Evolutionary conservation across 2,888 invertebrate species (phyloP).

Genomic region (Latheticus oryzae): DNA sequence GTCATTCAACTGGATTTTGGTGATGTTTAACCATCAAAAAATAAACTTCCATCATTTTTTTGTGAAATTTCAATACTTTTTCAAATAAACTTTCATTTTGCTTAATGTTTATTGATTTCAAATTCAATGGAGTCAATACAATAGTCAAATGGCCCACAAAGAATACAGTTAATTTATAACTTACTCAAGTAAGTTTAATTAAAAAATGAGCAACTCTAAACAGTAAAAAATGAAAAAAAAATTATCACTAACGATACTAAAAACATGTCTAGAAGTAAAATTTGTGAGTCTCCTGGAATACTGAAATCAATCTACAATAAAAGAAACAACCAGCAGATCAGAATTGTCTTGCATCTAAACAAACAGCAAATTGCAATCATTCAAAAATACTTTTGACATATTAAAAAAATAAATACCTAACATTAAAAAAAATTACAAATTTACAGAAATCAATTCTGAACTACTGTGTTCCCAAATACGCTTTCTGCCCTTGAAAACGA

Average conservation of each 20-base stretch:
- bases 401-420: slow-evolving; percentile 46
- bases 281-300: slow-evolving; percentile 57
- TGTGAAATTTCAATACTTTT: slow-evolving; percentile 1
- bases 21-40: slow-evolving; percentile 29
- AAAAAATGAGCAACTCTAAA: too few species aligned
- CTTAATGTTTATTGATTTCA: slow-evolving; percentile 64
- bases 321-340: slow-evolving; percentile 62
- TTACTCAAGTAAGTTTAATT: slow-evolving; percentile 10
- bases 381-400: too few species aligned
- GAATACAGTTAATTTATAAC: slow-evolving; percentile 32
- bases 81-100: slow-evolving; percentile 35
- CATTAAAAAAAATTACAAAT: slow-evolving; percentile 36
- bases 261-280: too few species aligned
- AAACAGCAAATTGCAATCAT: slow-evolving; percentile 56
- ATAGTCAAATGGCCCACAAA: slow-evolving; percentile 36
- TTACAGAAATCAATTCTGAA: slow-evolving; percentile 60
- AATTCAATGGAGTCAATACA: slow-evolving; percentile 58
- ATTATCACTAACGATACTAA: too few species aligned
- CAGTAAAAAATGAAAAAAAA: slow-evolving; percentile 17
- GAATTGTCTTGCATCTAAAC: slow-evolving; percentile 62
- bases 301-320: slow-evolving; percentile 64
- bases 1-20: slow-evolving; percentile 58
- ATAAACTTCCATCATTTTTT: slow-evolving; percentile 2
- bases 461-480: slow-evolving; percentile 63
- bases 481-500: slow-evolving; percentile 64